Base-by-base conservation (phyloP, 2,888 invertebrate genomes). In the Ypsolopha sequella region DNA sequence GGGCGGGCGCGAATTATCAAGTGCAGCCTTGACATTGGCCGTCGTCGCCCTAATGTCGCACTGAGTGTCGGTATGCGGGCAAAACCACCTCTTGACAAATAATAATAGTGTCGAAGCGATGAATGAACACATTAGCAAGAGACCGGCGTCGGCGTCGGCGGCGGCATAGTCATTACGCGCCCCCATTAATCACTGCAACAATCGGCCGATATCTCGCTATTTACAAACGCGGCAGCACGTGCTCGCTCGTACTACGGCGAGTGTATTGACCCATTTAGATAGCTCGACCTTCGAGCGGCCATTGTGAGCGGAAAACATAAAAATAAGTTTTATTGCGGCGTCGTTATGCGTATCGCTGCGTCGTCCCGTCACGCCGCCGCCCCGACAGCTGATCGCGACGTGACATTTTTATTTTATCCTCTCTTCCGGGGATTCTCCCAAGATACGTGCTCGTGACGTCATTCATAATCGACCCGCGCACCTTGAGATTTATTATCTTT, bases 191-290 rank as follows among this genome's bases (percentile, higher is more conserved):
- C 86, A 85, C 77, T 80, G 85, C 85, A 86, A 85, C 85, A 86
- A 86, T 86, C 86, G 84, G 80, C 84, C 85, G 85, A 86, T 86
- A 85, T 86, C 85, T 86, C 81, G 86, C 82, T 85, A 85, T 85
- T 85, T 85, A 85, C 86, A 85, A 85, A 80, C 85, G 84, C 79
- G 80, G 78, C 81, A 82, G 82, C 85, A 84, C 84, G 84, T 84
- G 85, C 75, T 80, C 78, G 81, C 78, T 76, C 85, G 85, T 84
- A 85, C 76, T 84, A 84, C 85, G 77, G 74, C 64, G 82, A 82
- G 86, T 84, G 85, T 85, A 85, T 85, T 86, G 86, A 86, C 86
- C 86, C 84, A 86, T 86, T 86, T 86, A 86, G 86, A 85, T 85
- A 86, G 82, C 80, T 81, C 86, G 86, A 86, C 86, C 85, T 85